A percentile compares a stretch with the other conserved stretches of the same genome.
Evolutionary conservation across 1,140 invertebrate genomes (phyloP).

Genomic region (Calycopis cecrops): DNA sequence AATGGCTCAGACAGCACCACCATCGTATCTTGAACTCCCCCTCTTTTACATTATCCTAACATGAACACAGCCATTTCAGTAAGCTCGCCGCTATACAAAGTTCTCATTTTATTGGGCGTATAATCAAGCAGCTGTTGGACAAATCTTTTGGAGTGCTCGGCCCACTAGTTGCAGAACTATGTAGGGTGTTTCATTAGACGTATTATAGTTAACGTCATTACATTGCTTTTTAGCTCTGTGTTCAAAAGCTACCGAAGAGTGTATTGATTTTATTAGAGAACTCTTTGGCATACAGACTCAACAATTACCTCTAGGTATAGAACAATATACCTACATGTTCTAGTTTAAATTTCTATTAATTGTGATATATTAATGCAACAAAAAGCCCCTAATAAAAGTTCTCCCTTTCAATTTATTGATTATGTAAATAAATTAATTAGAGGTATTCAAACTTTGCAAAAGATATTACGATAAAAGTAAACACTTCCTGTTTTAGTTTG

Average conservation of each 20-base stretch:
- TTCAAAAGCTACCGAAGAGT: background rate
- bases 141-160: slow-evolving; percentile 54
- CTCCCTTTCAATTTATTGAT: too few relatives aligned
- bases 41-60: slow-evolving; percentile 26
- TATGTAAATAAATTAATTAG: too few relatives aligned
- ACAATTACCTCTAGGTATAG: too few relatives aligned
- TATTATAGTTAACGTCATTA: slow-evolving; percentile 33
- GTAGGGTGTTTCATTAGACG: slow-evolving; percentile 49
- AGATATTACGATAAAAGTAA: too few relatives aligned
- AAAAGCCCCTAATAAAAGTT: too few relatives aligned
- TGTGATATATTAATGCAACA: too few relatives aligned
- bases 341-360: too few relatives aligned
- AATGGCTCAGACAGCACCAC: slow-evolving; percentile 52
- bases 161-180: slow-evolving; percentile 62
- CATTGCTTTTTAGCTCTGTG: slow-evolving; percentile 30
- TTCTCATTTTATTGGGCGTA: slow-evolving; percentile 34
- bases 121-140: slow-evolving; percentile 50
- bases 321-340: too few relatives aligned
- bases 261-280: slow-evolving; percentile 6
- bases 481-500: too few relatives aligned
- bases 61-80: slow-evolving; percentile 12
- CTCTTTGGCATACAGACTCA: too few relatives aligned
- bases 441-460: too few relatives aligned
- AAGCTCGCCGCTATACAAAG: slow-evolving; percentile 29
- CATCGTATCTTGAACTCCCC: slow-evolving; percentile 49